A percentile compares a stretch with the other conserved stretches of the same genome.
phyloP scores from a whole-genome alignment of 2,888 invertebrate genomes.

The Drosophila lutescens region DNA sequence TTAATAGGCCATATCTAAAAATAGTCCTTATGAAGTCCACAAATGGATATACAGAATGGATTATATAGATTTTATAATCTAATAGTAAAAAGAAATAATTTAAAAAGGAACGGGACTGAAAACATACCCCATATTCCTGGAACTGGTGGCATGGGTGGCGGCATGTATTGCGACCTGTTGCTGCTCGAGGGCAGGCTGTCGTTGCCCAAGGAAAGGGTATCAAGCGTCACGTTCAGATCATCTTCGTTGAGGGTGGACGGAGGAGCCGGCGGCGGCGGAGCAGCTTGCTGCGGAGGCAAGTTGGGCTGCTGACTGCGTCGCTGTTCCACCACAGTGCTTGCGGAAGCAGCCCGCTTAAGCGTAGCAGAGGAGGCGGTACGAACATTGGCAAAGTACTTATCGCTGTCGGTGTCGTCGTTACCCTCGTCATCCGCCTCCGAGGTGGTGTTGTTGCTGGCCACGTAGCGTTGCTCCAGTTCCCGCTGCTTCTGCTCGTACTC shows the following conservation, averaged over 20 bases:
- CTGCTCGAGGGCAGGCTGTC: conserved; percentile 83
- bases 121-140: conserved; percentile 80
- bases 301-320: conserved; percentile 37
- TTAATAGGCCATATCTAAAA: no score
- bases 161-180: conserved; percentile 82
- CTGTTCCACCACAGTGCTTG: conserved; percentile 56
- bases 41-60: no score
- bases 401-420: conserved; percentile 77
- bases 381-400: conserved; percentile 60
- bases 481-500: conserved; percentile 83
- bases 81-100: no score
- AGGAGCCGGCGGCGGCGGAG: conserved; percentile 16
- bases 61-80: not conserved
- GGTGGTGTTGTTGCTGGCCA: conserved; percentile 53
- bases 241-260: conserved; percentile 54
- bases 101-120: no score
- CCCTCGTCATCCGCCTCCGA: conserved; percentile 82
- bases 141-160: conserved; percentile 83
- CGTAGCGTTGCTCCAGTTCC: conserved; percentile 59
- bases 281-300: not conserved
- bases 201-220: conserved; percentile 81
- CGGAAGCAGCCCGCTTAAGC: conserved; percentile 62
- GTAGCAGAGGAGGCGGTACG: conserved; percentile 64
- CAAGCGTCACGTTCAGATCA: conserved; percentile 78
- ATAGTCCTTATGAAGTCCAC: no score